Base-by-base conservation (phyloP, 1,140 invertebrate species). In the Neodiprion pinetum region DNA sequence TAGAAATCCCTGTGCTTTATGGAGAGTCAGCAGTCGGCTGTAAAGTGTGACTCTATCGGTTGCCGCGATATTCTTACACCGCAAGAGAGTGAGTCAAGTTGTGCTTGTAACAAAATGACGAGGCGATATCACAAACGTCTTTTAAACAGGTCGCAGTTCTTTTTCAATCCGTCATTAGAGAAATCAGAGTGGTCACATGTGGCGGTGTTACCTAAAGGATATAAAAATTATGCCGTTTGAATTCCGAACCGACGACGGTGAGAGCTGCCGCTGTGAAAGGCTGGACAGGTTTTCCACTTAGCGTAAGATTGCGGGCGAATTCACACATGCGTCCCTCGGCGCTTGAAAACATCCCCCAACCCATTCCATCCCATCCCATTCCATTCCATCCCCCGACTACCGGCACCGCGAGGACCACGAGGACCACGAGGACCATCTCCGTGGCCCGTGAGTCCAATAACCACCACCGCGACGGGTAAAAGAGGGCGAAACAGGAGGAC, bases 391-490 rank as follows among this genome's bases (percentile, higher is more conserved):
- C 50, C 50, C 50, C n/a, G 50, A n/a, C n/a, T 53, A 53, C 50
- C 50, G 1, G 50, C 10, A 53, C 50, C 50, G 50, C 50, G 50
- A 21, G 17, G 17, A 21, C 17, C 17, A 21, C 17, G 17, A 53
- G 50, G 50, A 53, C 50, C 50, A 53, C 50, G 50, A 53, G 50
- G 50, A 53, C 50, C 50, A 53, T 53, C 50, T 53, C 50, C 50
- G n/a, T 53, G n/a, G 50, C 50, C 50, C 50, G 50, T 53, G n/a
- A 53, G 50, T 53, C 50, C 50, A 53, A 53, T 53, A 53, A 53
- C 50, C 50, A 53, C 50, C n/a, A 53, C 50, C 50, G 50, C 50
- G 50, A 53, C 50, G 50, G 50, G 50, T 21, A n/a, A 53, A 10
- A 2, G 50, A 53, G 50, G n/a, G n/a, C 10, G 10, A n/a, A 53